phyloP scores from a whole-genome alignment of 2,888 invertebrate species.

The Carpatolechia fugitivella region DNA sequence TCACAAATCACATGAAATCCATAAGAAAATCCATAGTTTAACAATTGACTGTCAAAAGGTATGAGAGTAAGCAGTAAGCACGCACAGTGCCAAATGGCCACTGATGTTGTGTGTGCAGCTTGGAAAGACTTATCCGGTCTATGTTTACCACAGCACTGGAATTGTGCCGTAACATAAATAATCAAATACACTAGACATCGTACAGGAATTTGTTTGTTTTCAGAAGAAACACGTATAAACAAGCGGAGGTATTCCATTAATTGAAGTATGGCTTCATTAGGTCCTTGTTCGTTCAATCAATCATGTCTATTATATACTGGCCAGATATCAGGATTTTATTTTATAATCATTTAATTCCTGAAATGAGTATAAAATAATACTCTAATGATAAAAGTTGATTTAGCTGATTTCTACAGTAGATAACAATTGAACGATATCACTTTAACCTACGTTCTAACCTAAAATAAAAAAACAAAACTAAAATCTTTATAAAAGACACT shows the following conservation, averaged over 20 bases:
- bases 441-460: too few relatives aligned
- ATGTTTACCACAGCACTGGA: conserved; percentile 60
- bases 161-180: conserved; percentile 57
- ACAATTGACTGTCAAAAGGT: not conserved
- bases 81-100: conserved; percentile 13
- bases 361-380: too few relatives aligned
- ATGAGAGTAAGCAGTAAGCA: conserved; percentile 8
- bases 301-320: too few relatives aligned
- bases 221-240: conserved; percentile 41
- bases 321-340: too few relatives aligned
- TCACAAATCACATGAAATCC: not conserved
- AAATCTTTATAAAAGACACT: not conserved
- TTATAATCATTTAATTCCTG: too few relatives aligned
- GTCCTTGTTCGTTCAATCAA: not conserved
- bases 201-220: conserved; percentile 66
- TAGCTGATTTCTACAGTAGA: too few relatives aligned
- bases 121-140: conserved; percentile 48
- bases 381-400: too few relatives aligned
- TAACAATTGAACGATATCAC: too few relatives aligned
- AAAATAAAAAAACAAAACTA: not conserved
- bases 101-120: conserved; percentile 22
- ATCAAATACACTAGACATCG: conserved; percentile 47
- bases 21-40: not conserved
- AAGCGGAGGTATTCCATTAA: conserved; percentile 27
- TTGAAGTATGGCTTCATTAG: conserved; percentile 24